Percentiles rank a stretch among this genome's conserved stretches.
Conservation (phyloP, 1,140 invertebrate species). For the Lucilia cuprina region DNA sequence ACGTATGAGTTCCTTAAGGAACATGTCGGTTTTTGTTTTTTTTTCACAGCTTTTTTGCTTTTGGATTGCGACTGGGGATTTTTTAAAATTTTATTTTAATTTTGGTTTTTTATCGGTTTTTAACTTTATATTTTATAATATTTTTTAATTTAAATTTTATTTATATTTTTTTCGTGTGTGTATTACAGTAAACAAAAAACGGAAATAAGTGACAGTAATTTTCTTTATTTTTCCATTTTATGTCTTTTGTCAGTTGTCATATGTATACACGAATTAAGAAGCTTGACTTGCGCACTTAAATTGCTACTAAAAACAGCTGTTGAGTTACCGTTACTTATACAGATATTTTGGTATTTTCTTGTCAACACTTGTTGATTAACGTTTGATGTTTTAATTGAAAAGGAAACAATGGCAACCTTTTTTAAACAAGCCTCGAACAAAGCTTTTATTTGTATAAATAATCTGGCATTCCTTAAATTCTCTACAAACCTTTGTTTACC, state of each 20-base stretch:
- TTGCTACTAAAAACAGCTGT: not conserved
- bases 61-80: constrained; percentile 23
- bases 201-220: not conserved
- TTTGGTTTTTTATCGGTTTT: too few relatives aligned
- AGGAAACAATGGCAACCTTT: not conserved
- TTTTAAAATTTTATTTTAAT: not conserved
- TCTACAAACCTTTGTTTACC: not conserved
- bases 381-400: too few relatives aligned
- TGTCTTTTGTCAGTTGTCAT: not conserved
- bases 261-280: not conserved
- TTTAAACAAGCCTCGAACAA: not conserved
- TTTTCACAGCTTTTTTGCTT: not conserved
- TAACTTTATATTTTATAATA: not conserved
- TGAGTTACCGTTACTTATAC: not conserved
- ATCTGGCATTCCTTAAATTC: not conserved
- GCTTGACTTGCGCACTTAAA: not conserved
- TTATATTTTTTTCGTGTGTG: not conserved
- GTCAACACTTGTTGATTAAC: not conserved
- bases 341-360: not conserved
- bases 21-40: constrained; percentile 44
- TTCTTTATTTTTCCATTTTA: too few relatives aligned
- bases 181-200: constrained; percentile 30
- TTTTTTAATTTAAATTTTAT: not conserved
- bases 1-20: constrained; percentile 70
- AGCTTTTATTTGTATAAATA: not conserved